Evolutionary conservation across 2,888 invertebrate genomes (phyloP).

Genomic region (Archips xylosteana): DNA sequence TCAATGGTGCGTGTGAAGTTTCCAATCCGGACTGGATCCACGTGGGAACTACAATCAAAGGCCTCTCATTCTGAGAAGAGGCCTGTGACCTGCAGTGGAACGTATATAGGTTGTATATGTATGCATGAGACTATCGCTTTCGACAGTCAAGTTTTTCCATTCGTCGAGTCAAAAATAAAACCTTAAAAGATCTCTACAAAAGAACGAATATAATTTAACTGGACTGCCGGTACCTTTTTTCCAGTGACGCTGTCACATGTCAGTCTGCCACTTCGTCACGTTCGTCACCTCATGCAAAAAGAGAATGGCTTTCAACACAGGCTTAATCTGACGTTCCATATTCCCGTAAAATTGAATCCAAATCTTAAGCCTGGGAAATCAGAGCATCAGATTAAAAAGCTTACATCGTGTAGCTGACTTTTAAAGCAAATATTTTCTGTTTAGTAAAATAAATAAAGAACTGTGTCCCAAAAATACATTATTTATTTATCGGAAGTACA

Average conservation of each 20-base stretch:
- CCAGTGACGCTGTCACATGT: conserved; percentile 5
- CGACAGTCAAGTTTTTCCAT: neutral
- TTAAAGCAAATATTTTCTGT: no score
- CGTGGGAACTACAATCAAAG: no score
- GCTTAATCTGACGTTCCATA: neutral
- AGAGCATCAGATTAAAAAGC: neutral
- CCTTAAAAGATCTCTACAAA: neutral
- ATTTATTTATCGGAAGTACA: no score
- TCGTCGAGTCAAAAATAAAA: neutral
- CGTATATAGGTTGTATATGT: no score
- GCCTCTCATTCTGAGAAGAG: no score
- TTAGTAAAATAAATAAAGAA: no score
- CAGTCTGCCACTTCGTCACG: conserved; percentile 26
- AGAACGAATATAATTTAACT: neutral
- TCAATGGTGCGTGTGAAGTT: no score
- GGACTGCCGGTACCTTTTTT: neutral
- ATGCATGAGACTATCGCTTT: no score
- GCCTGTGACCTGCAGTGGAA: no score
- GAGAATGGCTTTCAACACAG: neutral
- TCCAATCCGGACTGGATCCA: no score
- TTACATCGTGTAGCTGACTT: no score
- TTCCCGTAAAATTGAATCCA: neutral
- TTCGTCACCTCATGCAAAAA: conserved; percentile 11
- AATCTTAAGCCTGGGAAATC: neutral
- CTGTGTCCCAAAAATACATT: no score